Base-by-base conservation (phyloP, 2,113 vertebrate genomes). In the Syngnathoides biaculeatus region DNA sequence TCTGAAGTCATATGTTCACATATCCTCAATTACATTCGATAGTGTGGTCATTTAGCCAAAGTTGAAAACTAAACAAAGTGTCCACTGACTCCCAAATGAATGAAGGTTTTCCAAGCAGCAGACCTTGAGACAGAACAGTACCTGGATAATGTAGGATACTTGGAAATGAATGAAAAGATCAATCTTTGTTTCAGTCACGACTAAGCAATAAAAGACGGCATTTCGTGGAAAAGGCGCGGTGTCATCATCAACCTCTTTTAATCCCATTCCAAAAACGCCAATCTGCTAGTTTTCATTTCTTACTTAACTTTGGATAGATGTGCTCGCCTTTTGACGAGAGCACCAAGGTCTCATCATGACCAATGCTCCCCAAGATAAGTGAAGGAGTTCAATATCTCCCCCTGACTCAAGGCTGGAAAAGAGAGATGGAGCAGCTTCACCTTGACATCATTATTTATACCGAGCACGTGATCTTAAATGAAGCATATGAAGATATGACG, bases 311-410 rank as follows among this genome's bases (percentile, higher is more conserved):
- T 89, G 81, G 86, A 89, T 87, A 84, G 81, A 69, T 87, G 88
- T 77, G 73, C 74, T 78, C 59, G 12, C 1, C 80, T 80, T 85
- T 89, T 91, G 88, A 83, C 86, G 82, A 73, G 71, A 87, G 83
- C 82, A 86, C 88, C 84, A 86, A 65, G 76, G 84, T 85, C 84
- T 90, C 92, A 93, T 92, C 90, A 81, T 89, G 85, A 91, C 83
- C 88, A 90, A 90, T 88, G 79, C 85, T 86, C 89, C 83, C 52
- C 67, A 76, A 88, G 92, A 93, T 93, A 92, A 92, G 89, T 84
- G 89, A 91, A 91, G 89, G 79, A 88, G 89, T 79, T 92, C 90
- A 91, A 89, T 89, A 89, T 92, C 91, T 91, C 87, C 88, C 86
- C 84, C 84, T 88, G 87, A 87, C 88, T 90, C 86, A 89, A 88